phyloP scores from a whole-genome alignment of 2,888 invertebrate species.

The Podotricha telesiphe region DNA sequence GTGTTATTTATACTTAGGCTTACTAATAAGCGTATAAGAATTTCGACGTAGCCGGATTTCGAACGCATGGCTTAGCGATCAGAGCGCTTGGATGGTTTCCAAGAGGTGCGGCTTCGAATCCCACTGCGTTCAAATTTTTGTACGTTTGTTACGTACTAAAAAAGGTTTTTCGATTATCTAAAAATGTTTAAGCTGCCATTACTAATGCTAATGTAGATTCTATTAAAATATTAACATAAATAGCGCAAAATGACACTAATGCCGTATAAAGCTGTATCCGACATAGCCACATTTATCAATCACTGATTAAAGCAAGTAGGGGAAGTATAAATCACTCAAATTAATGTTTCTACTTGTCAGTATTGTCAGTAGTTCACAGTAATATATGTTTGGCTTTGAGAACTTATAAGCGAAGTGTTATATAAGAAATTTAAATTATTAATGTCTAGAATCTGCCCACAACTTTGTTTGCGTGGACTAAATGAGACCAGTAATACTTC shows the following conservation, averaged over 20 bases:
- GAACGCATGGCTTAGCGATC: too few species aligned
- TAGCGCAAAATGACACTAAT: slow-evolving; percentile 42
- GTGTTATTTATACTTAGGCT: too few species aligned
- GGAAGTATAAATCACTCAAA: slow-evolving; percentile 48
- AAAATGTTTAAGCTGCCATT: slow-evolving; percentile 30
- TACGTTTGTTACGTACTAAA: too few species aligned
- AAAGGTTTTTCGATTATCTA: too few species aligned
- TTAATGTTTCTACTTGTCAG: slow-evolving; percentile 46
- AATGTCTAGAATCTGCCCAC: too few species aligned
- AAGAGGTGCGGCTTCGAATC: too few species aligned
- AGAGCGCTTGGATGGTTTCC: too few species aligned
- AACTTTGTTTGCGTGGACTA: too few species aligned
- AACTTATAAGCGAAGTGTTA: background rate
- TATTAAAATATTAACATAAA: slow-evolving; percentile 46
- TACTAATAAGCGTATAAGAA: too few species aligned
- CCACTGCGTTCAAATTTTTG: too few species aligned
- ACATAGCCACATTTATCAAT: slow-evolving; percentile 44
- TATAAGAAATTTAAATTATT: background rate
- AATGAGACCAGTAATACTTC: too few species aligned
- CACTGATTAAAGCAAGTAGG: slow-evolving; percentile 39
- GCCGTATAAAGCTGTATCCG: slow-evolving; percentile 45
- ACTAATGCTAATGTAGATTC: slow-evolving; percentile 36
- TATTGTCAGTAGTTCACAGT: slow-evolving; percentile 42
- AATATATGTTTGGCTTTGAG: background rate
- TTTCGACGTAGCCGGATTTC: too few species aligned